phyloP scores from a whole-genome alignment of 1,140 invertebrate species.

The Dendrolimus kikuchii region DNA sequence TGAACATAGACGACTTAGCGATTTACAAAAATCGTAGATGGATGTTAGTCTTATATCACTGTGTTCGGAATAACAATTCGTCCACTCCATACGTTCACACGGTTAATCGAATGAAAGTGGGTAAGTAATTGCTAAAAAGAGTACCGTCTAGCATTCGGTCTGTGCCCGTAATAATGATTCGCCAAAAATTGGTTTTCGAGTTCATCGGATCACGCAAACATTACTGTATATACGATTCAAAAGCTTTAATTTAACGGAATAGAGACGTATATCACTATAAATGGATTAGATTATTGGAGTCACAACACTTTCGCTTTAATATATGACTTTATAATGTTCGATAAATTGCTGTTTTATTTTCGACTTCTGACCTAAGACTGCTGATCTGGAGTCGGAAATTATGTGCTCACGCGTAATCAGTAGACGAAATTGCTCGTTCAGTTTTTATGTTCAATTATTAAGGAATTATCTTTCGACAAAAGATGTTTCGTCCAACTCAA shows the following conservation, averaged over 20 bases:
- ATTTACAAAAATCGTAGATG: not conserved
- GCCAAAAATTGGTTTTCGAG: conserved; percentile 27
- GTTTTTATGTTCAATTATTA: too few relatives aligned
- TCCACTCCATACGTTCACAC: conserved; percentile 18
- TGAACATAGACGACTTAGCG: not conserved
- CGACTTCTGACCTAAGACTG: conserved; percentile 19
- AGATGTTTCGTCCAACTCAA: too few relatives aligned
- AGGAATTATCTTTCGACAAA: too few relatives aligned
- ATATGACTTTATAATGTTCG: conserved; percentile 39
- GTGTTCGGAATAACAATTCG: conserved; percentile 2
- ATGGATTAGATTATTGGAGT: not conserved
- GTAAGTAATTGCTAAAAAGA: conserved; percentile 21
- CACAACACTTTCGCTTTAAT: conserved; percentile 37
- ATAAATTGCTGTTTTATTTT: conserved; percentile 29
- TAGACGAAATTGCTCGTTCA: conserved; percentile 5
- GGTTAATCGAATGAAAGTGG: conserved; percentile 23
- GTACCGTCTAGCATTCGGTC: conserved; percentile 18
- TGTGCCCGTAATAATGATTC: conserved; percentile 14
- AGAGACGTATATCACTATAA: conserved; percentile 1
- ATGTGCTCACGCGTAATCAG: conserved; percentile 4
- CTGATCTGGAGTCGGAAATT: conserved; percentile 11
- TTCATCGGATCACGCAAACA: conserved; percentile 23
- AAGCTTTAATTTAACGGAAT: conserved; percentile 4
- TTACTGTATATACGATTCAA: conserved; percentile 8
- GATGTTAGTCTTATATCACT: conserved; percentile 6